Evolutionary conservation across 2,797 vertebrate species (phyloP).

Genomic region (Acanthopagrus latus): DNA sequence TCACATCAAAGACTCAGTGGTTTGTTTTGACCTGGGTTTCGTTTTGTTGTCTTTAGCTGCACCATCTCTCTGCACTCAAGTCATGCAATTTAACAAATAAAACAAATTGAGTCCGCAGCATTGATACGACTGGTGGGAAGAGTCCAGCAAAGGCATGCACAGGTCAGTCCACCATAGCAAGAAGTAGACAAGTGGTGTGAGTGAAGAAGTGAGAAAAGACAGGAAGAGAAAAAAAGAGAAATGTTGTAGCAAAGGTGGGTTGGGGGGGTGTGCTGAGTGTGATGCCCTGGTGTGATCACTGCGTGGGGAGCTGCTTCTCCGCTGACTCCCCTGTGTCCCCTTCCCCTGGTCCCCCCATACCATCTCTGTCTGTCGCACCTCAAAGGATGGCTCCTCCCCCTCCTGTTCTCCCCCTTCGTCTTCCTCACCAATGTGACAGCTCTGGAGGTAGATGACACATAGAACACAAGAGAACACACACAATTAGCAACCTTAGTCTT

Average conservation of each 20-base stretch:
- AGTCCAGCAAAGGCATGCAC: conserved; percentile 85
- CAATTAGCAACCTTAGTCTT: background rate
- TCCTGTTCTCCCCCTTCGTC: conserved; percentile 87
- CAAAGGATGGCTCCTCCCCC: conserved; percentile 90
- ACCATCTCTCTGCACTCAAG: conserved; percentile 82
- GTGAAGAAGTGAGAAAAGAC: conserved; percentile 57
- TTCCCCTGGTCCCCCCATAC: conserved; percentile 87
- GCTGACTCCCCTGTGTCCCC: conserved; percentile 81
- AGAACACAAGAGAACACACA: background rate
- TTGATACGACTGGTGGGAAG: conserved; percentile 53
- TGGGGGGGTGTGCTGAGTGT: conserved; percentile 79
- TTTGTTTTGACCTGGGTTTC: conserved; percentile 40
- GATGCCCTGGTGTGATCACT: conserved; percentile 79
- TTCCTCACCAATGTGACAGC: conserved; percentile 93
- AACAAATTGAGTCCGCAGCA: conserved; percentile 53
- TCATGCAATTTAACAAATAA: conserved; percentile 72
- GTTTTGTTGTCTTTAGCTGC: conserved; percentile 74
- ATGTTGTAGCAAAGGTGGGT: conserved; percentile 37
- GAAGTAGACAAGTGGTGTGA: conserved; percentile 68
- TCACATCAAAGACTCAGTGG: conserved; percentile 28
- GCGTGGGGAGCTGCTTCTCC: conserved; percentile 76
- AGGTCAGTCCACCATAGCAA: conserved; percentile 82
- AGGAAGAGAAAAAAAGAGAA: conserved; percentile 52
- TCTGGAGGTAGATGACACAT: conserved; percentile 79
- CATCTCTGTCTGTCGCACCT: conserved; percentile 91